These are phyloP conservation scores for Pollenia amentaria DNA, from an alignment of 2,888 invertebrate species.

Conservation along the genomic window DNA sequence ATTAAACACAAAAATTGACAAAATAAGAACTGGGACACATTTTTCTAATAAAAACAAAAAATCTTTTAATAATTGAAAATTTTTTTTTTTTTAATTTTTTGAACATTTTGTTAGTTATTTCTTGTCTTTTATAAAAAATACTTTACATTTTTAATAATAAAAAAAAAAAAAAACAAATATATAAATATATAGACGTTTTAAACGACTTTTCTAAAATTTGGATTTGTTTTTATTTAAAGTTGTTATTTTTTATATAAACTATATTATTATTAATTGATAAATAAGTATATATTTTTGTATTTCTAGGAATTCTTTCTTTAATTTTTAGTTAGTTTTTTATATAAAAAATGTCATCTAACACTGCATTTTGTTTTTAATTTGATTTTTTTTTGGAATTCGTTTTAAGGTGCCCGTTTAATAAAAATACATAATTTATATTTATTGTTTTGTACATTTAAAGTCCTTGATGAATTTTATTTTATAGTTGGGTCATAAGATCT, in stretches of 20 bases:
- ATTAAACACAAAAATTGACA: too few relatives aligned
- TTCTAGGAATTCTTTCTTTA: slow-evolving; percentile 66
- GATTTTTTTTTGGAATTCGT: slow-evolving; percentile 61
- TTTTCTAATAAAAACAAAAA: too few relatives aligned
- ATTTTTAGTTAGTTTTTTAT: slow-evolving; percentile 43
- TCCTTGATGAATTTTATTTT: slow-evolving; percentile 64
- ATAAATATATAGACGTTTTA: slow-evolving; percentile 55
- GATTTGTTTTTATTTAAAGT: slow-evolving; percentile 53
- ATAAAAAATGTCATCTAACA: slow-evolving; percentile 55
- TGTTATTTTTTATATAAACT: slow-evolving; percentile 15
- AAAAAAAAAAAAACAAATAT: slow-evolving; percentile 28
- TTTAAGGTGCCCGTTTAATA: slow-evolving; percentile 69
- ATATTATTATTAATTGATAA: slow-evolving; percentile 2
- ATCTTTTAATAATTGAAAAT: slow-evolving; percentile 22
- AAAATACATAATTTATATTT: slow-evolving; percentile 23
- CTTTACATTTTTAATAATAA: slow-evolving; percentile 65
- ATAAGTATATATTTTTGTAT: slow-evolving; percentile 63
- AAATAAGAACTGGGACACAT: too few relatives aligned
- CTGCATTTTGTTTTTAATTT: slow-evolving; percentile 66
- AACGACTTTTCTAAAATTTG: slow-evolving; percentile 48
- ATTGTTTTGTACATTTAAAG: slow-evolving; percentile 66
- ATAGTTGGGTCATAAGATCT: slow-evolving; percentile 57
- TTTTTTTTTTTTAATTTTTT: too few relatives aligned
- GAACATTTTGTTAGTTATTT: slow-evolving; percentile 25
- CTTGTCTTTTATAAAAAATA: slow-evolving; percentile 67